Evolutionary conservation across 2,888 invertebrate species (phyloP), one percentile per base, ranked within the genome.

Genomic region (Tetragnatha montana): DNA sequence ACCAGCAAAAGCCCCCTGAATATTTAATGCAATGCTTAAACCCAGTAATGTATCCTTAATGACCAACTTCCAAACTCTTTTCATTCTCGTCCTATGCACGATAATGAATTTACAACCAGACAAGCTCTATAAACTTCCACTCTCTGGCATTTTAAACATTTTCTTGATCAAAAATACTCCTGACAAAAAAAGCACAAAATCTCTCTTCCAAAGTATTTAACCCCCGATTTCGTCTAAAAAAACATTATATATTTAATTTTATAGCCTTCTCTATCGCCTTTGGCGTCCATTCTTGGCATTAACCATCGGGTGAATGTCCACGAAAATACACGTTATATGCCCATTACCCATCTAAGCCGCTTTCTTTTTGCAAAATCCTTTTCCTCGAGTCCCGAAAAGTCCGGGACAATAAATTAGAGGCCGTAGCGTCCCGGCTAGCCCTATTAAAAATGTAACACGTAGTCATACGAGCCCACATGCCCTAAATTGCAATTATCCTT

Each of bases 401-500:
- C 8, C 70, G 0, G 47, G 49, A 70, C 35, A 49, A 81, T 70
- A 81, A 81, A 81, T 81, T 49, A 81, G 50, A 68, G 70, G 49
- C 0, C 19, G 14, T 60, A 19, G 21, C 70, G 19, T 70, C 10
- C 19, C 47, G 10, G 19, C 8, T 19, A 3, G 49, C 50, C 7
- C 19, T 70, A 81, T 70, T 81, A 81, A 81, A 81, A 81, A 81
- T 81, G 81, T 70, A 81, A 70, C 60, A 10, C 70, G 19, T 1
- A 81, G 47, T 49, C 49, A 70, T 19, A n/a, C 7, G 70, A n/a
- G 10, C 19, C 81, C 12, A 7, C 49, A 12, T 49, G 14, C 47
- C 12, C 70, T 81, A 81, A 81, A 81, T 70, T 81, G 81, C 70
- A 49, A 81, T 81, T 81, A 81, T 70, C 81, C 81, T 50, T 81